phyloP scores from a whole-genome alignment of 2,113 vertebrate species.

The Clarias gariepinus region DNA sequence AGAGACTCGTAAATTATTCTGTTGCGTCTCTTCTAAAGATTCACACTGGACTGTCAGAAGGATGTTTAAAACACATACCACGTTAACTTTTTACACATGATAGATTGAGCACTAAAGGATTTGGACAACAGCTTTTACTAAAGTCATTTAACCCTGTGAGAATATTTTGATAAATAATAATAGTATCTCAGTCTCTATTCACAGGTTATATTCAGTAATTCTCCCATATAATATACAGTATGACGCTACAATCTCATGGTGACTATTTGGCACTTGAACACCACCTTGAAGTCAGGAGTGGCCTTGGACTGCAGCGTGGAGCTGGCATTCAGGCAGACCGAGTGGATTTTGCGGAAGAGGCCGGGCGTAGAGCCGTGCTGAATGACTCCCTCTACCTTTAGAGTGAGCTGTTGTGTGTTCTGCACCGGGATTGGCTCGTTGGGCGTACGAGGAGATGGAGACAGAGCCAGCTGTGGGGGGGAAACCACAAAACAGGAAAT shows the following conservation, averaged over 20 bases:
- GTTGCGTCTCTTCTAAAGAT: neutral
- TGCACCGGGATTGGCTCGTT: slow-evolving; percentile 93
- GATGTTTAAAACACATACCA: neutral
- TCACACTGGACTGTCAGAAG: neutral
- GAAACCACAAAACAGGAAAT: neutral
- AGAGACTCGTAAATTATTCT: neutral
- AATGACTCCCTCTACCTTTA: slow-evolving; percentile 97
- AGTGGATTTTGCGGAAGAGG: slow-evolving; percentile 94
- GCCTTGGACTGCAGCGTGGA: slow-evolving; percentile 91
- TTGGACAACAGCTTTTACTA: neutral
- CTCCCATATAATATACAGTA: neutral
- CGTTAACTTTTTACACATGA: neutral
- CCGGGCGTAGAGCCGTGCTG: slow-evolving; percentile 93
- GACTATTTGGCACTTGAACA: neutral
- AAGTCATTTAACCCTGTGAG: neutral
- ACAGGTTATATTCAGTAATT: neutral
- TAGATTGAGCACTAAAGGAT: neutral
- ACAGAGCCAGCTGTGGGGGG: slow-evolving; percentile 84
- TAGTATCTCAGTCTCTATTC: neutral
- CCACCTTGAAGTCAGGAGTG: slow-evolving; percentile 88
- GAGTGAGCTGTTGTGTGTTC: slow-evolving; percentile 88
- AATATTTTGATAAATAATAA: neutral
- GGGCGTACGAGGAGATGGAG: slow-evolving; percentile 89
- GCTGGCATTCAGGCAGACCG: slow-evolving; percentile 90
- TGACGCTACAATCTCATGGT: neutral